Base-by-base conservation (phyloP, 2,113 vertebrate species). In the Thamnaconus septentrionalis region DNA sequence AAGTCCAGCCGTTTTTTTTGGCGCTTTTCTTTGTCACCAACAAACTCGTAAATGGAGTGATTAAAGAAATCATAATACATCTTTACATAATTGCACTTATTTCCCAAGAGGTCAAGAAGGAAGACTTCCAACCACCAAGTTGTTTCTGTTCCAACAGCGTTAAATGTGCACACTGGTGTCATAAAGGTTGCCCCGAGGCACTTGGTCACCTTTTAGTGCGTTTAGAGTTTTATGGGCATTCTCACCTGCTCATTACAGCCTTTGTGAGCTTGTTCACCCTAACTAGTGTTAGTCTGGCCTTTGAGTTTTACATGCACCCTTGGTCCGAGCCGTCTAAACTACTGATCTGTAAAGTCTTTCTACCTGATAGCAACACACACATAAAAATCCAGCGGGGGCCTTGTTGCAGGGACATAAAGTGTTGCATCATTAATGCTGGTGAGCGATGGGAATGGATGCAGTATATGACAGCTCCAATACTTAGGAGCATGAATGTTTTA, bases 241-340 rank as follows among this genome's bases (percentile, higher is more conserved):
- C 70, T 86, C 80, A 83, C 76, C 76, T 78, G 79, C 83, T 86
- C 85, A 75, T 88, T 87, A 88, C 59, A 70, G 73, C 55, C 70
- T 76, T 66, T 69, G 65, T 56, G 58, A 64, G 73, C 78, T 75
- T 75, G 70, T 84, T 84, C 81, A 82, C 48, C 8, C 54, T 54
- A 59, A 59, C 77, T 74, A 74, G 62, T 31, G 7, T 77, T 79
- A 77, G 73, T 18, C 6, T 74, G 75, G 81, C 72, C 79, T 84
- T 85, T 74, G 70, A 82, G 77, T 61, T 75, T 47, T 46, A 76
- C 59, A 57, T 60, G 84, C 57, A 66, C 64, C 63, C 52, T 39
- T 31, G 61, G 53, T 50, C 59, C 46, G 11, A 31, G 12, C 61
- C 51, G 64, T 78, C 73, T 78, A 8, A 85, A 78, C 70, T 31